Evolutionary conservation across 2,797 vertebrate species (phyloP).

Genomic region (Numenius phaeopus): DNA sequence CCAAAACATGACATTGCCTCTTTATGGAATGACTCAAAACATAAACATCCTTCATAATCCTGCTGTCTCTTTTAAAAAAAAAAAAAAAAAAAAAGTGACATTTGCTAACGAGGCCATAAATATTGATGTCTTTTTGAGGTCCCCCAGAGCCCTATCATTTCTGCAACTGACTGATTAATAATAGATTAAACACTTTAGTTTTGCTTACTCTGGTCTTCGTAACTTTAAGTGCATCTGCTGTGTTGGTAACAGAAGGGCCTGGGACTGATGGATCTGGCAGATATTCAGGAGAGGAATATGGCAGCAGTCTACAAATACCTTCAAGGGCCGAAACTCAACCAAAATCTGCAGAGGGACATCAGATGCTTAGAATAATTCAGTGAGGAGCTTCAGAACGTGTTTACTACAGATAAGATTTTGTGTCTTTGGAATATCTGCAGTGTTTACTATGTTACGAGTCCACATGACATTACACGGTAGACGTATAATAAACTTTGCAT

Average conservation of each 20-base stretch:
- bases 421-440: conserved; percentile 13
- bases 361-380: conserved; percentile 16
- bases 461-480: not conserved
- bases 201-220: conserved; percentile 79
- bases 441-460: not conserved
- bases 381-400: not conserved
- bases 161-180: conserved; percentile 84
- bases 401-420: conserved; percentile 50
- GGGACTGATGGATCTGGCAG: conserved; percentile 32
- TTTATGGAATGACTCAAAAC: conserved; percentile 67
- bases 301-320: conserved; percentile 50
- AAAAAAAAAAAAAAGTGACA: conserved; percentile 13
- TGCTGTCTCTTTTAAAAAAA: conserved; percentile 49
- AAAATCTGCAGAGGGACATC: not conserved
- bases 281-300: conserved; percentile 31
- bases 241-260: conserved; percentile 55
- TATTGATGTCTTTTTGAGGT: conserved; percentile 80
- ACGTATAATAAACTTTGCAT: conserved; percentile 22
- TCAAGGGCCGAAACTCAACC: conserved; percentile 43
- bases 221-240: conserved; percentile 76
- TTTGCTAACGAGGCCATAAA: conserved; percentile 82
- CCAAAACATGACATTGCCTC: conserved; percentile 60
- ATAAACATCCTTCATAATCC: conserved; percentile 64
- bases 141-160: conserved; percentile 80
- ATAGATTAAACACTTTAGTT: conserved; percentile 86